A percentile compares a stretch with the other conserved stretches of the same genome.
These are phyloP conservation scores for Leptothorax acervorum DNA, from an alignment of 2,888 invertebrate genomes.

Conservation along the genomic window DNA sequence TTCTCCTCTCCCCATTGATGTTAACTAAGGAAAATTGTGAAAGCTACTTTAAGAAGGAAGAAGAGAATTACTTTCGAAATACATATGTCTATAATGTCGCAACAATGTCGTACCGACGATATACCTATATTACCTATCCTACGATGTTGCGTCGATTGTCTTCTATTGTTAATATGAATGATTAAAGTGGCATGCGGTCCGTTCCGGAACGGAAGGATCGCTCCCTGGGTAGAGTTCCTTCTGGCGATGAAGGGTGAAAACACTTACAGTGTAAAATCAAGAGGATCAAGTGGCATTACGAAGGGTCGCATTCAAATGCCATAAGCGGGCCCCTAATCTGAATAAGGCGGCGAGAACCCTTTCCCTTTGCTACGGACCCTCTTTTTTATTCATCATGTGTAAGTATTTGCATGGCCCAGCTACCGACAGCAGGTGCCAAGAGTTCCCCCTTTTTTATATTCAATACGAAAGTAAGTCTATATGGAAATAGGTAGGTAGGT, in stretches of 20 bases:
- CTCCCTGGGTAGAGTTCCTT: slow-evolving; percentile 18
- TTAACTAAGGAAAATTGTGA: slow-evolving; percentile 16
- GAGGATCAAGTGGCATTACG: slow-evolving; percentile 72
- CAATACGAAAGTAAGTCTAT: slow-evolving; percentile 75
- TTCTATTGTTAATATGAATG: slow-evolving; percentile 35
- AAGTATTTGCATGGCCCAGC: slow-evolving; percentile 81
- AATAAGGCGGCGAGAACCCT: slow-evolving; percentile 81
- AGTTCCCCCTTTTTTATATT: slow-evolving; percentile 74
- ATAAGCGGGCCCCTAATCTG: slow-evolving; percentile 80
- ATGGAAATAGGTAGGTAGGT: slow-evolving; percentile 75
- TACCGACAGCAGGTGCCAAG: slow-evolving; percentile 75
- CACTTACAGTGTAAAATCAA: slow-evolving; percentile 71
- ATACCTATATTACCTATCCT: slow-evolving; percentile 4
- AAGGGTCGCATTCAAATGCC: slow-evolving; percentile 73
- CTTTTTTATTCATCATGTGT: slow-evolving; percentile 78
- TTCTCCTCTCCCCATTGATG: not conserved
- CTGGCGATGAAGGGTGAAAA: slow-evolving; percentile 50
- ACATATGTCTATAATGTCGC: not conserved
- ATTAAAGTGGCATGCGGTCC: slow-evolving; percentile 2
- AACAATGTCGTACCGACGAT: slow-evolving; percentile 7
- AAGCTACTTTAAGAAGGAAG: not conserved
- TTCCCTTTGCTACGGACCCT: slow-evolving; percentile 74
- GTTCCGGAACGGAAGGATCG: slow-evolving; percentile 29
- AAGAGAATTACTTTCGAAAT: slow-evolving; percentile 1
- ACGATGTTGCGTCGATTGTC: not conserved